Evolutionary conservation across 2,113 vertebrate genomes (phyloP).

Genomic region (Spermophilus dauricus): DNA sequence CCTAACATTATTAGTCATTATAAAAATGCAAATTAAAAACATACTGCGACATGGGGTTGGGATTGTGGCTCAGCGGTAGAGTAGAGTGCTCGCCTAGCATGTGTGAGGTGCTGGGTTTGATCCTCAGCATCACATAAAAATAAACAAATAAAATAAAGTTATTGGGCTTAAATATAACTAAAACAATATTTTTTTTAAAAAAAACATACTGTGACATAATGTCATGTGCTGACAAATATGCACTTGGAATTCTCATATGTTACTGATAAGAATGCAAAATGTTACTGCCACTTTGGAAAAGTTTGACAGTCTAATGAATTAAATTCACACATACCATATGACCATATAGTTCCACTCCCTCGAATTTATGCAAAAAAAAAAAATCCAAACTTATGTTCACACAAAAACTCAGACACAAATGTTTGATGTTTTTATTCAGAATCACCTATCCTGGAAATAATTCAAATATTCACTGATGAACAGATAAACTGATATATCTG

Average conservation of each 20-base stretch:
- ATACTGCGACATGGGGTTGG: not conserved
- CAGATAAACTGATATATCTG: not conserved
- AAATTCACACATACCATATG: not conserved
- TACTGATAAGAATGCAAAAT: not conserved
- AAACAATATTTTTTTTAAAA: not conserved
- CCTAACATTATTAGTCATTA: not conserved
- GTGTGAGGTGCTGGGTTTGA: no score
- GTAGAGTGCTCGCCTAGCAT: no score
- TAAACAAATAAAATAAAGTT: no score
- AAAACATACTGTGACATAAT: not conserved
- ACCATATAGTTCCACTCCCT: not conserved
- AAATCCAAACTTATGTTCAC: not conserved
- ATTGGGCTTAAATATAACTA: no score
- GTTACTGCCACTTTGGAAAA: not conserved
- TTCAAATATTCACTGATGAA: not conserved
- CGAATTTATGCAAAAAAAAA: slow-evolving; percentile 10
- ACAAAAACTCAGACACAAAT: not conserved
- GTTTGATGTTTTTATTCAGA: not conserved
- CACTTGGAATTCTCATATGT: not conserved
- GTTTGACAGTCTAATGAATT: not conserved
- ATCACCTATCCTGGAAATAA: not conserved
- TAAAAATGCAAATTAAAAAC: not conserved
- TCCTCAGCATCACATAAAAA: no score
- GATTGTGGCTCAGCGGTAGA: no score
- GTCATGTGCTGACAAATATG: not conserved